Evolutionary conservation across 2,797 vertebrate genomes (phyloP), one percentile per base, ranked within the genome.

Genomic region (Spondyliosoma cantharus): DNA sequence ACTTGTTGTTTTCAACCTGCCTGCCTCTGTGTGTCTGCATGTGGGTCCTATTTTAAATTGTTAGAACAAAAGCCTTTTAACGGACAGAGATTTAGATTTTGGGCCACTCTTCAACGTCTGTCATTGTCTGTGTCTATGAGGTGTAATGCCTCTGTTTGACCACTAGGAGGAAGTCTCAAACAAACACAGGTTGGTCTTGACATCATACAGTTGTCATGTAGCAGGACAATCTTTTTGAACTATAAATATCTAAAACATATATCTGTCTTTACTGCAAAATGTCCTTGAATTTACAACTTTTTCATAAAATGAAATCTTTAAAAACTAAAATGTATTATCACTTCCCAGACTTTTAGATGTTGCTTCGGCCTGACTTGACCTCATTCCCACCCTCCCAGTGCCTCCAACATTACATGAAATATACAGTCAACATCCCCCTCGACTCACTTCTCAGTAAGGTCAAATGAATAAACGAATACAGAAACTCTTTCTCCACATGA

Each of bases 91-190:
- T 68, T 64, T 37, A 9, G 4, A 53, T 48, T 20, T 52, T 12
- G 0, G 7, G 11, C 1, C 5, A 54, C 37, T 3, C 1, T 9
- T 25, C 2, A n/a, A 48, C 1, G 19, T 60, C 0, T 9, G 0
- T 27, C 7, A 17, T 27, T 22, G 4, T 20, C 2, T 56, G 19
- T 7, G n/a, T 16, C 27, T 53, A 5, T 3, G 19, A 7, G 15
- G 5, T 90, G 86, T 77, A 90, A 63, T 87, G 14, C 16, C 7
- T 14, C n/a, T 13, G 3, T 61, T 22, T 82, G 58, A 74, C 86
- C 92, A 88, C 87, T 78, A 22, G 81, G 85, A 84, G 88, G 90
- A 65, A 52, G 43, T 71, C 70, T 82, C 56, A 58, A 24, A 79
- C 58, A 77, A 69, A 53, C 66, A 52, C 32, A 14, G 4, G 20